These are phyloP conservation scores for Lanius ludovicianus DNA, from an alignment of 2,113 vertebrate genomes.

Conservation along the genomic window DNA sequence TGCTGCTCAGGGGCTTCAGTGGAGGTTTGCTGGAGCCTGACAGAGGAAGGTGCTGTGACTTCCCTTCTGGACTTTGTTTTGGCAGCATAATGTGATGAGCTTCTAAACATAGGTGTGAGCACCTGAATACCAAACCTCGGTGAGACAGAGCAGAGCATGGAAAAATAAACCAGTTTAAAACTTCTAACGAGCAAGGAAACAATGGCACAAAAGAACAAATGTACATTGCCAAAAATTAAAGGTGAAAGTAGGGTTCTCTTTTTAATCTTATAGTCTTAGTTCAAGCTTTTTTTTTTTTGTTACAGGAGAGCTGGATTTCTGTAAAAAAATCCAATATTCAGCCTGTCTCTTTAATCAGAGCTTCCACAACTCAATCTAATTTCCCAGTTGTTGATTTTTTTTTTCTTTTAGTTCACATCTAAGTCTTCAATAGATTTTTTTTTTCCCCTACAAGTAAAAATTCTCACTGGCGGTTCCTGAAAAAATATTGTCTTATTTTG, in stretches of 20 bases:
- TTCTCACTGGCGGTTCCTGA: background rate
- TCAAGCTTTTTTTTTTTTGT: background rate
- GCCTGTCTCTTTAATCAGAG: background rate
- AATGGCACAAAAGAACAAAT: background rate
- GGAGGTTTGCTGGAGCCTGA: background rate
- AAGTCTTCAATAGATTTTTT: background rate
- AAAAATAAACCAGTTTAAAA: background rate
- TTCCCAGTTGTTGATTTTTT: background rate
- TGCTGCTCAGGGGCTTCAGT: background rate
- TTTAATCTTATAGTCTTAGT: background rate
- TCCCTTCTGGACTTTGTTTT: background rate
- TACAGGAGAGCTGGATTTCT: background rate
- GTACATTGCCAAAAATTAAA: background rate
- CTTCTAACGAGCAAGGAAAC: background rate
- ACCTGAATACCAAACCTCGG: background rate
- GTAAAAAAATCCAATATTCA: constrained; percentile 11
- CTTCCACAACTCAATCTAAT: background rate
- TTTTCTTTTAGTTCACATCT: background rate
- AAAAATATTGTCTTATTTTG: background rate
- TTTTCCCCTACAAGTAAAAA: background rate
- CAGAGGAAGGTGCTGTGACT: background rate
- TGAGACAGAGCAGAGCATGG: background rate
- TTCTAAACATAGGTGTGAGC: background rate
- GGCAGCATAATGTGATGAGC: background rate
- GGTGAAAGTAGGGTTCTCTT: background rate